Evolutionary conservation across 1,140 invertebrate genomes (phyloP).

Genomic region (Drepana arcuata): DNA sequence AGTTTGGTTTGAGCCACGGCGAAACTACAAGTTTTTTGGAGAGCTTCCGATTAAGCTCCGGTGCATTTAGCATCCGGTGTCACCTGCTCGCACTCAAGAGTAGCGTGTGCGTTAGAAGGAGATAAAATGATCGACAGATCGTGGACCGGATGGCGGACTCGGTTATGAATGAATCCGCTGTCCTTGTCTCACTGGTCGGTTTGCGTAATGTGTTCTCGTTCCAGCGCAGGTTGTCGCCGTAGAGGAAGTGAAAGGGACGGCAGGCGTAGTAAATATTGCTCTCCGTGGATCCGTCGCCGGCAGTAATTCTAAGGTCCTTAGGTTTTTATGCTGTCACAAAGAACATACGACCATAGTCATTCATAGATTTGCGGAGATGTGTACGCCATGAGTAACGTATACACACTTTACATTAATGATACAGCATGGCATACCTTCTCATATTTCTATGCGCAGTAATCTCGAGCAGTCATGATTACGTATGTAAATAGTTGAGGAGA

Average conservation of each 20-base stretch:
- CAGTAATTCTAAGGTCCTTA: slow-evolving; percentile 49
- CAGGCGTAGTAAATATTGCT: slow-evolving; percentile 69
- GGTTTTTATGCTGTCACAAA: slow-evolving; percentile 52
- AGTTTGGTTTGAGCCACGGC: slow-evolving; percentile 11
- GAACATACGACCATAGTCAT: slow-evolving; percentile 45
- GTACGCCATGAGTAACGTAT: too few species aligned
- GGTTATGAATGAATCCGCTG: slow-evolving; percentile 67
- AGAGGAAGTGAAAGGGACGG: slow-evolving; percentile 69
- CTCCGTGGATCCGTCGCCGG: slow-evolving; percentile 35
- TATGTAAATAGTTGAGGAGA: too few species aligned
- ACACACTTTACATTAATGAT: too few species aligned
- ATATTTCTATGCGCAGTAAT: too few species aligned
- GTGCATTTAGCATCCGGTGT: slow-evolving; percentile 46
- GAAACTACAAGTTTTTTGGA: slow-evolving; percentile 37
- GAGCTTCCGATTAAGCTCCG: slow-evolving; percentile 57
- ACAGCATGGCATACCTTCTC: too few species aligned
- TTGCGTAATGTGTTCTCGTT: slow-evolving; percentile 38
- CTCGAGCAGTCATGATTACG: too few species aligned
- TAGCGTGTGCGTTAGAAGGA: slow-evolving; percentile 60
- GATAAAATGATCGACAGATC: slow-evolving; percentile 59
- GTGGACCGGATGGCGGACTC: slow-evolving; percentile 65
- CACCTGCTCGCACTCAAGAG: slow-evolving; percentile 63
- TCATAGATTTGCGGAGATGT: slow-evolving; percentile 41
- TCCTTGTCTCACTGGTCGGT: slow-evolving; percentile 36
- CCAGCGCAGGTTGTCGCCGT: slow-evolving; percentile 55